Evolutionary conservation across 1,140 invertebrate species (phyloP).

Genomic region (Gonatopus flavifemur): DNA sequence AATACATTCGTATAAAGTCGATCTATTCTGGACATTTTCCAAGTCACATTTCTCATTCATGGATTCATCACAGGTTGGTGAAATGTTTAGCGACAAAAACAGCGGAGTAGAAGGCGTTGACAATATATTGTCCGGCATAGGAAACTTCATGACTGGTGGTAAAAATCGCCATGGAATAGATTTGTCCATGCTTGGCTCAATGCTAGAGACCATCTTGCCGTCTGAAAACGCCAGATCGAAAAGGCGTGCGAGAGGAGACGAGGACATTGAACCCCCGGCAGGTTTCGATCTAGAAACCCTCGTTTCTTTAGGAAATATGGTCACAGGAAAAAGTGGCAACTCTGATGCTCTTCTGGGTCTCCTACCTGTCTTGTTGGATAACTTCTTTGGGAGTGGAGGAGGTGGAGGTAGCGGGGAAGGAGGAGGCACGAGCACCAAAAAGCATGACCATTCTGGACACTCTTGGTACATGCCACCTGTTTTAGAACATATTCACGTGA

Average conservation of each 20-base stretch:
- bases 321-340: conserved; percentile 56
- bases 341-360: conserved; percentile 64
- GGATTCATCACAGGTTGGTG: conserved; percentile 11
- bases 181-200: conserved; percentile 57
- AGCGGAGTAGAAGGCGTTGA: conserved; percentile 29
- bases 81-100: conserved; percentile 31
- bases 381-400: conserved; percentile 56
- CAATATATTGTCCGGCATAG: conserved; percentile 53
- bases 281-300: conserved; percentile 62
- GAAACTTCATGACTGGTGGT: conserved; percentile 51
- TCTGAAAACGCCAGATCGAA: conserved; percentile 31
- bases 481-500: conserved; percentile 71
- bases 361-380: conserved; percentile 67
- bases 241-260: conserved; percentile 32
- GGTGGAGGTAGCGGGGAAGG: conserved; percentile 43
- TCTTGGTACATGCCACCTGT: conserved; percentile 73
- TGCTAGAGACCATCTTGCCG: conserved; percentile 53
- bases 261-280: conserved; percentile 17
- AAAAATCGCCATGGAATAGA: conserved; percentile 60
- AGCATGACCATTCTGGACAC: conserved; percentile 70
- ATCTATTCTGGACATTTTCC: not conserved
- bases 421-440: conserved; percentile 55
- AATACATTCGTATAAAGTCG: conserved; percentile 17
- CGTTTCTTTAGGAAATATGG: conserved; percentile 63
- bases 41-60: not conserved